phyloP scores from a whole-genome alignment of 23 tunicate species.

The Trididemnum miniatum region DNA sequence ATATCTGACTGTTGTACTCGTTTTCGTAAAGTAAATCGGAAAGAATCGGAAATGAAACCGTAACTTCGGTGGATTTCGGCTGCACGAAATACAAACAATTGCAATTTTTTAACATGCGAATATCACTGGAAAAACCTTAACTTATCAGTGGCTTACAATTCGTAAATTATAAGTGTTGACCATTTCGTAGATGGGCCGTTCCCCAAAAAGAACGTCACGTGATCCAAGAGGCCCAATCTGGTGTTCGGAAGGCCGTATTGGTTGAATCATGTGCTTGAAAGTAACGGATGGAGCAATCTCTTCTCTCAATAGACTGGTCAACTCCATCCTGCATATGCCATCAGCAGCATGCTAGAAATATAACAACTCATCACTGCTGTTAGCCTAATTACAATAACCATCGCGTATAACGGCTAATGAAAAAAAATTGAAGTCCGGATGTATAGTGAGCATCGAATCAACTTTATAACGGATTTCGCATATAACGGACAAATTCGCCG shows the following conservation, averaged over 20 bases:
- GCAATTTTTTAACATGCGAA: background rate
- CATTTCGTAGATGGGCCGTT: constrained; percentile 69
- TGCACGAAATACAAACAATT: background rate
- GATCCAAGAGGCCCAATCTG: constrained; percentile 47
- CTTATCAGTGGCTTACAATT: constrained; percentile 44
- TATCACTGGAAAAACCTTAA: background rate
- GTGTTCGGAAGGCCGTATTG: constrained; percentile 63
- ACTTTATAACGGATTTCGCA: no score
- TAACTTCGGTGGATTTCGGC: constrained; percentile 66
- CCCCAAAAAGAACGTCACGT: constrained; percentile 63
- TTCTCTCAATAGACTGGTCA: constrained; percentile 43
- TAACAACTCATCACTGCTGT: background rate
- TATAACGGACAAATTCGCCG: no score
- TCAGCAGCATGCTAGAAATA: constrained; percentile 74
- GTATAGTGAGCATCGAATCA: no score
- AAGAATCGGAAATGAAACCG: constrained; percentile 61
- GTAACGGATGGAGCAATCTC: constrained; percentile 68
- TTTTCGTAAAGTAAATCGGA: constrained; percentile 83
- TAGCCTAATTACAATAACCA: no score
- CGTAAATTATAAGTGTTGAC: constrained; percentile 75
- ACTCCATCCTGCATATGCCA: constrained; percentile 66
- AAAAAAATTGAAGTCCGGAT: no score
- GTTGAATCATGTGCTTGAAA: constrained; percentile 64
- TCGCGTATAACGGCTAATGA: no score
- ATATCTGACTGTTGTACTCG: constrained; percentile 82